Evolutionary conservation across 2,113 vertebrate genomes (phyloP).

Genomic region (Daphoenositta chrysoptera): DNA sequence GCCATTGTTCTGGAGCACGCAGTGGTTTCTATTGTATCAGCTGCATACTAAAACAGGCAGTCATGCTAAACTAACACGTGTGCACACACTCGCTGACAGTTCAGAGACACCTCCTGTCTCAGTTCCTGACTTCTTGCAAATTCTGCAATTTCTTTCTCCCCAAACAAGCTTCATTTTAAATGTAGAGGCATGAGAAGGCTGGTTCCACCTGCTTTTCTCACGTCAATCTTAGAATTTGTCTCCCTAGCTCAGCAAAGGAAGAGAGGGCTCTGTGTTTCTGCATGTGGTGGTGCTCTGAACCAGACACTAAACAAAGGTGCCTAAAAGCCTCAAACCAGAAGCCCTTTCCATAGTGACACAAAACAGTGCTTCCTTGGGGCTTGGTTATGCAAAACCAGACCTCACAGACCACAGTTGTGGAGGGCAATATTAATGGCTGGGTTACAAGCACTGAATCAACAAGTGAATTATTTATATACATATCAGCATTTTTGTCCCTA

Average conservation of each 20-base stretch:
- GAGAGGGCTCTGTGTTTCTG: background rate
- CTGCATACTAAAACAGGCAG: background rate
- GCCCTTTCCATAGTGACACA: slow-evolving; percentile 5
- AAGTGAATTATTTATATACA: background rate
- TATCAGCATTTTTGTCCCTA: background rate
- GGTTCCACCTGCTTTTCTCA: background rate
- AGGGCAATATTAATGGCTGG: background rate
- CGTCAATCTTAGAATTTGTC: background rate
- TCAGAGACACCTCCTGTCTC: background rate
- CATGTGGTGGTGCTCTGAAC: background rate
- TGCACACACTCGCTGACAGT: background rate
- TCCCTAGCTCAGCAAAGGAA: background rate
- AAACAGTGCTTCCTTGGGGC: background rate
- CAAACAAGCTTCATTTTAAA: background rate
- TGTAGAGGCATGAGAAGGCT: background rate
- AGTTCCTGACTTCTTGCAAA: background rate
- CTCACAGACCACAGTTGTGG: background rate
- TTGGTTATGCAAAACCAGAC: background rate
- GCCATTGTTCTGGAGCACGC: background rate
- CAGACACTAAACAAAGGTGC: background rate
- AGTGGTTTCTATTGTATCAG: background rate
- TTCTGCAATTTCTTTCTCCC: background rate
- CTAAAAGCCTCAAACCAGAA: background rate
- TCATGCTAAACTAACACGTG: background rate
- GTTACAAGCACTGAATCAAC: background rate